Percentiles rank a stretch among this genome's conserved stretches.
phyloP scores from a whole-genome alignment of 1,140 invertebrate species.

The Argopecten irradians region DNA sequence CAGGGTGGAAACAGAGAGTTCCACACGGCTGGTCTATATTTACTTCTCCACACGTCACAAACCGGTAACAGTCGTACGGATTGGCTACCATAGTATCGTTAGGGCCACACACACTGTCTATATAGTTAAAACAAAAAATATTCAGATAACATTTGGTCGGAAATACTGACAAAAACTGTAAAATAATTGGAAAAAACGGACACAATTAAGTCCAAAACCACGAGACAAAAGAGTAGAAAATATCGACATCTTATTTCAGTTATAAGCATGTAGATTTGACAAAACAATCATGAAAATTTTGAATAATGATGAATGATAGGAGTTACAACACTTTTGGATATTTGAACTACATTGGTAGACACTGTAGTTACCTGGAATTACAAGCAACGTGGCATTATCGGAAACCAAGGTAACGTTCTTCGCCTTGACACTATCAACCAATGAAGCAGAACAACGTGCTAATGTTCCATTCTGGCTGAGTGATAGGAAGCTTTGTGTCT shows the following conservation, averaged over 20 bases:
- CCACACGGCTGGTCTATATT: neutral
- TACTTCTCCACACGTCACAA: neutral
- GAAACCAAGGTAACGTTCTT: neutral
- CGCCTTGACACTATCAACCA: neutral
- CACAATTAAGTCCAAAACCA: no score
- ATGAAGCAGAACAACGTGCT: neutral
- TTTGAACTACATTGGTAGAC: no score
- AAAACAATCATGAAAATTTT: no score
- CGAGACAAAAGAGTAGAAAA: no score
- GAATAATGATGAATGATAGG: no score
- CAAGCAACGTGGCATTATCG: neutral
- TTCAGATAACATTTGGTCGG: no score
- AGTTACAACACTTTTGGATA: no score
- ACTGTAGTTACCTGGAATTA: neutral
- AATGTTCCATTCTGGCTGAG: neutral
- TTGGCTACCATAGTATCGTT: neutral
- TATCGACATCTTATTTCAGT: no score
- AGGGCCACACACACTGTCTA: neutral
- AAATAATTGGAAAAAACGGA: no score
- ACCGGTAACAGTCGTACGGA: neutral
- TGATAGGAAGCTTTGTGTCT: neutral
- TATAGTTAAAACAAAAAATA: no score
- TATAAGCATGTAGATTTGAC: no score
- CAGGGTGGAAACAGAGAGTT: neutral
- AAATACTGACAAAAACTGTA: no score